A percentile compares a stretch with the other conserved stretches of the same genome.
These are phyloP conservation scores for Myotis myotis DNA, from an alignment of 2,797 vertebrate species.

Conservation along the genomic window DNA sequence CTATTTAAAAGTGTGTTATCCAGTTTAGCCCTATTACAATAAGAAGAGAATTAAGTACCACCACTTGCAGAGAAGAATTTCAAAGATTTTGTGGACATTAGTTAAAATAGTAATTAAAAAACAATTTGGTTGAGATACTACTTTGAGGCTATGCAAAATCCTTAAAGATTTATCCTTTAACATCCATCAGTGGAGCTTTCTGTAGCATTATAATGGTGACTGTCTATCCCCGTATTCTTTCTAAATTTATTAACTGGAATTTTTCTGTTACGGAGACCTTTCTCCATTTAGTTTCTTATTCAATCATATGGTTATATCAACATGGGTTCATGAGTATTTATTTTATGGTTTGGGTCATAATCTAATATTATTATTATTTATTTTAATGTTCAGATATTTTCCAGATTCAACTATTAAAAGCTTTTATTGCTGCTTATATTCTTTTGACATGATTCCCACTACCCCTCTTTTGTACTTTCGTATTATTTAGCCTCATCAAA, in stretches of 20 bases:
- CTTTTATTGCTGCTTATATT: not conserved
- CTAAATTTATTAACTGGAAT: not conserved
- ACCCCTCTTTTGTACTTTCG: not conserved
- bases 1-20: not conserved
- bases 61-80: not conserved
- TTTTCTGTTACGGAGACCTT: not conserved
- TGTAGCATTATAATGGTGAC: not conserved
- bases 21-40: not conserved
- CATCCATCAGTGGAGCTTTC: not conserved
- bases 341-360: not conserved
- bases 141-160: not conserved
- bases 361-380: not conserved
- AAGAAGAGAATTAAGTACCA: not conserved
- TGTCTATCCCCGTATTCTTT: not conserved
- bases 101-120: not conserved
- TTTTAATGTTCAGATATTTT: not conserved
- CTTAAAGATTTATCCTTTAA: not conserved
- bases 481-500: not conserved
- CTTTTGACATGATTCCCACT: not conserved
- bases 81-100: not conserved
- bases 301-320: not conserved
- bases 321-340: not conserved
- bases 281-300: not conserved
- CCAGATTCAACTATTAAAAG: not conserved
- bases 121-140: not conserved